Evolutionary conservation across 92 coral and sea anemone genomes (phyloP).

Genomic region (Zoanthus sociatus): DNA sequence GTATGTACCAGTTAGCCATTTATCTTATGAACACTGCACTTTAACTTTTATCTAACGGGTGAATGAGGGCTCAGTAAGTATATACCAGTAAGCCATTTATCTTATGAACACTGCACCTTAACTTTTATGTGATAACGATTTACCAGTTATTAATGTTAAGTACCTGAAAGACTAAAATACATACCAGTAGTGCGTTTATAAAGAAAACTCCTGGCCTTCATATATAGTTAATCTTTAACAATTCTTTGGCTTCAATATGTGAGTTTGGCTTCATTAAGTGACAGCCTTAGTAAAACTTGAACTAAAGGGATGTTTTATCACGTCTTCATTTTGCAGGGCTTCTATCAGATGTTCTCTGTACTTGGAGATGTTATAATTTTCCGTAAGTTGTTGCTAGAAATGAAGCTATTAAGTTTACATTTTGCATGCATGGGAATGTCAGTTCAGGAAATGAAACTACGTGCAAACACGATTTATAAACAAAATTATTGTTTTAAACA

Average conservation of each 20-base stretch:
- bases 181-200: too few species aligned
- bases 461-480: neutral
- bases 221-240: too few species aligned
- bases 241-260: neutral
- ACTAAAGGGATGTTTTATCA: neutral
- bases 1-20: too few species aligned
- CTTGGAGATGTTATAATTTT: conserved; percentile 86
- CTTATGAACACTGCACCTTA: conserved; percentile 65
- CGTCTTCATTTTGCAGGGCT: conserved; percentile 64
- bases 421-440: neutral
- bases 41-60: too few species aligned
- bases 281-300: neutral
- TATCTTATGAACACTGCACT: too few species aligned
- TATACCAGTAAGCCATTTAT: neutral
- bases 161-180: too few species aligned
- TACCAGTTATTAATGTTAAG: too few species aligned
- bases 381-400: conserved; percentile 71
- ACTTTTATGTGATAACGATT: conserved; percentile 15
- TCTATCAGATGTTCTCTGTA: conserved; percentile 95
- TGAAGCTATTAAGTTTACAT: neutral
- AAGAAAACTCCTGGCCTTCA: too few species aligned
- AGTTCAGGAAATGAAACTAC: too few species aligned
- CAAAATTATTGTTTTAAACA: too few species aligned
- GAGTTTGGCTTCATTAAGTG: neutral
- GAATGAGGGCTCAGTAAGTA: too few species aligned